Base-by-base conservation (phyloP, 2,888 invertebrate species). In the Yponomeuta malinellus region DNA sequence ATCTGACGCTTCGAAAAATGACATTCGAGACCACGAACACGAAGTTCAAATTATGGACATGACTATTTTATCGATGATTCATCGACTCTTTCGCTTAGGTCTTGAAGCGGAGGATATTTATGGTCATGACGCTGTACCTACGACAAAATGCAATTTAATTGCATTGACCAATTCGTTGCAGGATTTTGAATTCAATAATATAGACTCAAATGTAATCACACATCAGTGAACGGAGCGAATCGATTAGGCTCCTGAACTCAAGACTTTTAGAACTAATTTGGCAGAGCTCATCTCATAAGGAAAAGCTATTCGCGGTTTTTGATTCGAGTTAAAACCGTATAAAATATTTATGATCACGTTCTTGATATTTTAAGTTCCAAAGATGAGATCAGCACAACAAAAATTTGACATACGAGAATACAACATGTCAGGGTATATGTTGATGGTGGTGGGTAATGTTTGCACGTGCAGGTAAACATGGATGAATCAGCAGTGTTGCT, bases 401-500 rank as follows among this genome's bases (percentile, higher is more conserved):
- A 52, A 71, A 59, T 63, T 71, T 65, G 65, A 65, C 33, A 31
- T 5, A 12, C 12, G 29, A 10, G 15, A 43, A 48, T 10, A 43
- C 15, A 69, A 69, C 33, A 64, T 70, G n/a, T 59, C 15, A 59
- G 52, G 52, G 12, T 15, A 59, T 59, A 15, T 59, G 52, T 2
- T 15, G 15, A 59, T 15, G 52, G 43, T 43, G 73, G 70, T 72
- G 75, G 76, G 77, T 78, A 77, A 4, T 78, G 72, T 75, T 74
- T 77, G 76, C 76, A 75, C 74, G 76, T 77, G 76, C 78, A 79
- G 76, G 79, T 80, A 83, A 83, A 86, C 81, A 82, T 72, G 73
- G 77, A 43, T 90, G 90, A 90, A 80, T 90, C 90, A 90, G 81
- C 79, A 68, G 71, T 74, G 76, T 83, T 82, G 80, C 78, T 78